Evolutionary conservation across 2,113 vertebrate species (phyloP), one percentile per base, ranked within the genome.

Genomic region (Xyliphius kryptos): DNA sequence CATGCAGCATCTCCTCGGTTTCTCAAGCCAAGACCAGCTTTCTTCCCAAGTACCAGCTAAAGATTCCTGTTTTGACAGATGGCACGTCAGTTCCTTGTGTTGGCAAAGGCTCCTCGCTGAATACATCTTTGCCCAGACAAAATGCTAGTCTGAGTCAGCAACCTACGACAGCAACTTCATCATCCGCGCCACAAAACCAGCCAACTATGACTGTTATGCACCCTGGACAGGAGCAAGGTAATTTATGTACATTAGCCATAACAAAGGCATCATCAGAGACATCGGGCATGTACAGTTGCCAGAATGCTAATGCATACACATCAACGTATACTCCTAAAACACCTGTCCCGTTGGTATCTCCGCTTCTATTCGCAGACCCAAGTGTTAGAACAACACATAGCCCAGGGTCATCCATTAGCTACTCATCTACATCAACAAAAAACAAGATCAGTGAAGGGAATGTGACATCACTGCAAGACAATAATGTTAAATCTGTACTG

Each of bases 41-140:
- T 66, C 78, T 87, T 56, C 87, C 87, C 37, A 87, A 84, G 67
- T 89, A 89, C 67, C 87, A 89, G 70, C 84, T 89, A 14, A 86
- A 86, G 77, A 81, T 89, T 67, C 87, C 86, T 0, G 77, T 72
- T 10, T 50, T 67, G 46, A 55, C 67, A 41, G 79, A 80, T 36
- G 55, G 62, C 15, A 66, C 61, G n/a, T 66, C 70, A 48, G 55
- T 44, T 50, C 19, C 70, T 22, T 58, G 32, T 59, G 44, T 55
- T 43, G n/a, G 26, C 38, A 49, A 54, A 36, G 10, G n/a, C n/a
- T n/a, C 70, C 16, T 21, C 2, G 1, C 52, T 40, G 17, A 62
- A 43, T 32, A 47, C 12, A 14, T 15, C 58, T 43, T 59, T n/a
- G 22, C 22, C 10, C 46, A 21, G 49, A 22, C 40, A 58, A 26